A percentile compares a stretch with the other conserved stretches of the same genome.
Conservation (phyloP, 2,113 vertebrate species). For the Triplophysa rosa region DNA sequence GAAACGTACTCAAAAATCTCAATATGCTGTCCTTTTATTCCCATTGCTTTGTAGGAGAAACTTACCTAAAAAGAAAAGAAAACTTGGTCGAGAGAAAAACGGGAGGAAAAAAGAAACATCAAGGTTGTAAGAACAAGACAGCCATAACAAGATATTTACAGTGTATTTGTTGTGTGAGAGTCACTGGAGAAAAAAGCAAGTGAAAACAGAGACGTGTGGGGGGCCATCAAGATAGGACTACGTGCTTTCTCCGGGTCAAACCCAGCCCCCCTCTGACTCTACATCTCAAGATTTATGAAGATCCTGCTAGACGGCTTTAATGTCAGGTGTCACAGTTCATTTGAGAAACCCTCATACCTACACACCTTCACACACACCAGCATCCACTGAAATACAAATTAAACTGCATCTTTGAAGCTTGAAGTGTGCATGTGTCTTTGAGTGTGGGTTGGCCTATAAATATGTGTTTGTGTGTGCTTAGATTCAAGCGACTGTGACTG, state of each 20-base stretch:
- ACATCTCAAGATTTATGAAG: slow-evolving; percentile 52
- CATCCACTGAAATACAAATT: slow-evolving; percentile 53
- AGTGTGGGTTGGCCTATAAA: not conserved
- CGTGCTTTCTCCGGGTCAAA: slow-evolving; percentile 34
- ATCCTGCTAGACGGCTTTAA: slow-evolving; percentile 55
- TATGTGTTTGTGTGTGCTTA: not conserved
- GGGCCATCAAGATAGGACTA: not conserved
- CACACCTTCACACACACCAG: slow-evolving; percentile 41
- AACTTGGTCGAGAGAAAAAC: not conserved
- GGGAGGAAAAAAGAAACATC: not conserved
- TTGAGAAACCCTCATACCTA: slow-evolving; percentile 60
- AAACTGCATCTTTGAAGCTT: slow-evolving; percentile 19
- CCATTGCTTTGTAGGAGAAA: not conserved
- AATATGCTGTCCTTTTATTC: not conserved
- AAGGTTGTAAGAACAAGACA: not conserved
- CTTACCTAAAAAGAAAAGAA: not conserved
- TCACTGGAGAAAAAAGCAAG: not conserved
- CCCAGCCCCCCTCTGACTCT: slow-evolving; percentile 13
- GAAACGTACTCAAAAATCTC: too few relatives aligned
- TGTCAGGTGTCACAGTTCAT: slow-evolving; percentile 73
- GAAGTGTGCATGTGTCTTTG: slow-evolving; percentile 21
- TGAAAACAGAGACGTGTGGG: slow-evolving; percentile 12
- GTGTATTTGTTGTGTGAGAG: not conserved
- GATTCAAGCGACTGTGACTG: not conserved
- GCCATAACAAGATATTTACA: not conserved